Percentiles rank a stretch among this genome's conserved stretches.
These are phyloP conservation scores for Rhizomys pruinosus DNA, from an alignment of 2,113 vertebrate genomes.

Conservation along the genomic window DNA sequence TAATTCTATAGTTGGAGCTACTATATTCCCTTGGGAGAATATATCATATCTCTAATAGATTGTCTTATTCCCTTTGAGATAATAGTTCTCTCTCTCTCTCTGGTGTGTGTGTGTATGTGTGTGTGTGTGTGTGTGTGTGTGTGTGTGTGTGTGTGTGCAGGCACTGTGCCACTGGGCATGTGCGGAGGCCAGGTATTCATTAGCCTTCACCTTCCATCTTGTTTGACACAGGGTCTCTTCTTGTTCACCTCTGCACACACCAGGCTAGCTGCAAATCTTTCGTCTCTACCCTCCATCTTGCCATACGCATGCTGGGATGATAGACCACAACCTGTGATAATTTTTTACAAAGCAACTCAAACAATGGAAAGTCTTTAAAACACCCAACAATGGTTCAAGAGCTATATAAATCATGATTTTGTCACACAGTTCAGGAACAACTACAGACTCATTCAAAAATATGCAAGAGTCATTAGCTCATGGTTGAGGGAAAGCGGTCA, in stretches of 20 bases:
- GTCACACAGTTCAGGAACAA: neutral
- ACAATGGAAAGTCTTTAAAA: constrained; percentile 16
- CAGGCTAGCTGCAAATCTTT: neutral
- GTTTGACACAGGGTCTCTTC: neutral
- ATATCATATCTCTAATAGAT: constrained; percentile 55
- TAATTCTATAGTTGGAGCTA: constrained; percentile 54
- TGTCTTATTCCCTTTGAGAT: constrained; percentile 79
- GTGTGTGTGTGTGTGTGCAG: too few species aligned
- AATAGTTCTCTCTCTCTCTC: constrained; percentile 58
- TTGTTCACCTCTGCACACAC: neutral
- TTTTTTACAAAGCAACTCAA: constrained; percentile 73
- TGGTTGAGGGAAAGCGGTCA: neutral
- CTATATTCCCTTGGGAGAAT: constrained; percentile 66
- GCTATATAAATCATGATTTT: neutral
- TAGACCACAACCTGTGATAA: too few species aligned
- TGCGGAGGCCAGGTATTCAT: neutral
- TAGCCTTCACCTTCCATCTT: too few species aligned
- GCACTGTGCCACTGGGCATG: too few species aligned
- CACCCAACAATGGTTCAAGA: neutral
- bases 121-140: too few species aligned
- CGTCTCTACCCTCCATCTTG: too few species aligned
- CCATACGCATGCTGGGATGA: too few species aligned
- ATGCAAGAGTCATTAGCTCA: neutral
- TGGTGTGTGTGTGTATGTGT: too few species aligned
- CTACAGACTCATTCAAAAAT: neutral